Evolutionary conservation across 1,140 invertebrate species (phyloP).

Genomic region (Proales similis): DNA sequence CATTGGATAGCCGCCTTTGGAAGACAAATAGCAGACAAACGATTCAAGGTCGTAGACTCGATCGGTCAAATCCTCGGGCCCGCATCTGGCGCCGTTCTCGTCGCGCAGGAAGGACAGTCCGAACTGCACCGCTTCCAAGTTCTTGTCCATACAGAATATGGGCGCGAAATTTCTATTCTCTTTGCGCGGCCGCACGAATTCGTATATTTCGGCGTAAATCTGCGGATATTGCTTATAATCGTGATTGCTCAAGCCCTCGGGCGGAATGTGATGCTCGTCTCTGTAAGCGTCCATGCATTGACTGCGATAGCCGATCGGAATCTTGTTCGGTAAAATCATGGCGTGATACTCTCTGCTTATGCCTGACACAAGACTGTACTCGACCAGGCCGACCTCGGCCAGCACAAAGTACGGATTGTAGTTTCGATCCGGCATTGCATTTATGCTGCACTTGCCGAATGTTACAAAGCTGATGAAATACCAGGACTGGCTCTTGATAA

Average conservation of each 20-base stretch:
- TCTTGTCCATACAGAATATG: conserved; percentile 12
- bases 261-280: conserved; percentile 11
- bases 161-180: conserved; percentile 27
- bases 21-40: neutral
- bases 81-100: neutral
- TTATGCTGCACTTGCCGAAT: conserved; percentile 32
- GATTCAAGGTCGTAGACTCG: conserved; percentile 25
- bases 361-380: conserved; percentile 19
- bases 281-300: conserved; percentile 13
- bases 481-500: conserved; percentile 25
- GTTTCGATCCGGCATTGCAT: neutral
- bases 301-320: conserved; percentile 18
- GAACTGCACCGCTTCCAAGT: conserved; percentile 19
- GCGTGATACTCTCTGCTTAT: conserved; percentile 23
- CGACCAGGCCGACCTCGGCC: conserved; percentile 15
- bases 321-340: conserved; percentile 23
- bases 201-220: neutral
- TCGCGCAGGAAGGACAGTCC: conserved; percentile 2
- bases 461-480: conserved; percentile 32
- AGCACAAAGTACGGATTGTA: conserved; percentile 11
- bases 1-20: neutral
- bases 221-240: neutral
- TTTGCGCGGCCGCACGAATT: conserved; percentile 1
- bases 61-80: too few species aligned
- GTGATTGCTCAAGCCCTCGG: too few species aligned